Conservation (phyloP, 2,888 invertebrate genomes). For the Dermolepida albohirtum region DNA sequence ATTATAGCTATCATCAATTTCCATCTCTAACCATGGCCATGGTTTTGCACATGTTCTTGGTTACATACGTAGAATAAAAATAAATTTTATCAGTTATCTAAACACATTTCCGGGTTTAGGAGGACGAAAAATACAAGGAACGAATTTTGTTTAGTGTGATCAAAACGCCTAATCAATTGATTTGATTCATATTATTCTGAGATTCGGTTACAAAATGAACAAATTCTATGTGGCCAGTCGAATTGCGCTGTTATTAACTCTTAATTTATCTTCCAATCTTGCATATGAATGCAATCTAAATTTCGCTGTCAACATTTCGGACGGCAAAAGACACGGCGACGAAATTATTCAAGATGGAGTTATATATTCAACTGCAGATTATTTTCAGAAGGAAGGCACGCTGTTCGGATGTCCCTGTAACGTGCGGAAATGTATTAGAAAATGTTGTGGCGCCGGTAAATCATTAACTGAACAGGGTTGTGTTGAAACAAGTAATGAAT, state of each 20-base stretch:
- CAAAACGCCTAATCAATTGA: not conserved
- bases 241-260: not conserved
- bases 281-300: slow-evolving; percentile 11
- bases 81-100: slow-evolving; percentile 14
- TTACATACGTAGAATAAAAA: not conserved
- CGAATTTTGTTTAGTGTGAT: slow-evolving; percentile 3
- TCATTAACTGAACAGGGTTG: not conserved
- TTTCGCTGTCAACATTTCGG: slow-evolving; percentile 10
- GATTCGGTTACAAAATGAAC: slow-evolving; percentile 4
- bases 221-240: not conserved
- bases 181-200: slow-evolving; percentile 8
- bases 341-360: slow-evolving; percentile 23
- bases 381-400: slow-evolving; percentile 11
- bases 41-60: not conserved
- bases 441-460: slow-evolving; percentile 17
- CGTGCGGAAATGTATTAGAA: slow-evolving; percentile 16
- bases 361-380: slow-evolving; percentile 9
- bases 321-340: slow-evolving; percentile 1
- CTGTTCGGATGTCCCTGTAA: slow-evolving; percentile 24
- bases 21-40: not conserved
- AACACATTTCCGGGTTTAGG: slow-evolving; percentile 17
- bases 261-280: not conserved
- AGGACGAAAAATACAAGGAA: slow-evolving; percentile 9
- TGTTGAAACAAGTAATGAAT: not conserved
- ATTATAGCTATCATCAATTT: too few relatives aligned